Conservation (phyloP, 2,113 vertebrate genomes). For the Mola mola region DNA sequence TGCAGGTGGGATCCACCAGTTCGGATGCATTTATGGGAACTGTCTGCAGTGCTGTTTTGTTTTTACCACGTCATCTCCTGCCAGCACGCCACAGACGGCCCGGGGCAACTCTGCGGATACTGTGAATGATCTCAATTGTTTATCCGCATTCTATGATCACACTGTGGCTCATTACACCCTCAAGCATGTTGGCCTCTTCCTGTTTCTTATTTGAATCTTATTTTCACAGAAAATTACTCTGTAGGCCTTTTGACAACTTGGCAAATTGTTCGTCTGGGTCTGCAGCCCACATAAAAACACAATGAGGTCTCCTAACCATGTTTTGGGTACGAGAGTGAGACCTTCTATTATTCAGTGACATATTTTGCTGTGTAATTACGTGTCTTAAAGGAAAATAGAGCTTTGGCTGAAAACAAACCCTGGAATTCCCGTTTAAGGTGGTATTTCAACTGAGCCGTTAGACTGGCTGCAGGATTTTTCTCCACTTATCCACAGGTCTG, state of each 20-base stretch:
- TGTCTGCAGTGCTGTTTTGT: constrained; percentile 4
- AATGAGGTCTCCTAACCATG: too few species aligned
- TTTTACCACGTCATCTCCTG: constrained; percentile 48
- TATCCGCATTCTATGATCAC: constrained; percentile 19
- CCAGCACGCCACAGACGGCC: constrained; percentile 48
- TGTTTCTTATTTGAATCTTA: constrained; percentile 13
- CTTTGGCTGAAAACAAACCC: too few species aligned
- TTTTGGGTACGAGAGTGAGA: too few species aligned
- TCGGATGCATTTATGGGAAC: not conserved
- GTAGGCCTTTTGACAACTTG: constrained; percentile 1
- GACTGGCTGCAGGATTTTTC: constrained; percentile 20
- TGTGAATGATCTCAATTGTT: constrained; percentile 31
- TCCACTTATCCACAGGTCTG: constrained; percentile 16
- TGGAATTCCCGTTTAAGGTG: too few species aligned
- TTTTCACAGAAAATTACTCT: constrained; percentile 6
- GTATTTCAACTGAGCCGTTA: too few species aligned
- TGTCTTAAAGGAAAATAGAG: too few species aligned
- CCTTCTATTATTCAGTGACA: too few species aligned
- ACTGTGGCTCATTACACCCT: constrained; percentile 15
- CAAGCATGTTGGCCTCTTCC: constrained; percentile 14
- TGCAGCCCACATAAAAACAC: too few species aligned
- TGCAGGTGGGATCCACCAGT: not conserved
- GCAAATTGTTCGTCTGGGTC: not conserved
- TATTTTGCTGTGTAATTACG: too few species aligned
- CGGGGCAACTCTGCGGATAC: constrained; percentile 37